Evolutionary conservation across 2,888 invertebrate species (phyloP).

Genomic region (Patella pellucida): DNA sequence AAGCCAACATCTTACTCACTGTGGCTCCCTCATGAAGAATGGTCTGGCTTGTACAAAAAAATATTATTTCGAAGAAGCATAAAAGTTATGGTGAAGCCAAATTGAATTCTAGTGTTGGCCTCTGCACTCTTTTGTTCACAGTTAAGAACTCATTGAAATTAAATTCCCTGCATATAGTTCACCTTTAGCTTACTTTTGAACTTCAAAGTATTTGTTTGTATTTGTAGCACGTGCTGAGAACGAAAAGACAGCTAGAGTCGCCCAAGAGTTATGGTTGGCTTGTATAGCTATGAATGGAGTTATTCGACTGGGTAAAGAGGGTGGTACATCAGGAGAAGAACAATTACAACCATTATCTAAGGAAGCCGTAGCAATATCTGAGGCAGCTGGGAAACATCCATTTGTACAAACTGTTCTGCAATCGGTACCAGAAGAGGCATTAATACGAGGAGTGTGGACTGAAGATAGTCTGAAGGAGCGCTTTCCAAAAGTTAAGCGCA

Average conservation of each 20-base stretch:
- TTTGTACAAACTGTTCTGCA: conserved; percentile 84
- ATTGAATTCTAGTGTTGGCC: too few species aligned
- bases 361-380: conserved; percentile 57
- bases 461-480: conserved; percentile 88
- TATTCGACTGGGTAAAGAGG: conserved; percentile 77
- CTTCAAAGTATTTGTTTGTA: too few species aligned
- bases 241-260: conserved; percentile 73
- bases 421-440: conserved; percentile 83
- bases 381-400: conserved; percentile 75
- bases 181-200: too few species aligned
- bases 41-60: too few species aligned
- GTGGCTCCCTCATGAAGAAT: too few species aligned
- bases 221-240: conserved; percentile 66
- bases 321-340: conserved; percentile 52
- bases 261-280: conserved; percentile 94
- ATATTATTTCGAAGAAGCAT: too few species aligned
- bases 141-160: too few species aligned
- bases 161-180: too few species aligned
- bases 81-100: too few species aligned
- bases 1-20: too few species aligned
- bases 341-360: conserved; percentile 57
- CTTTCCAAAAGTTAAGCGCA: conserved; percentile 77
- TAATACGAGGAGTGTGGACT: conserved; percentile 86
- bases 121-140: too few species aligned
- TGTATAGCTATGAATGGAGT: conserved; percentile 88